These are phyloP conservation scores for Rhingia rostrata DNA, from an alignment of 2,888 invertebrate genomes.

Conservation along the genomic window DNA sequence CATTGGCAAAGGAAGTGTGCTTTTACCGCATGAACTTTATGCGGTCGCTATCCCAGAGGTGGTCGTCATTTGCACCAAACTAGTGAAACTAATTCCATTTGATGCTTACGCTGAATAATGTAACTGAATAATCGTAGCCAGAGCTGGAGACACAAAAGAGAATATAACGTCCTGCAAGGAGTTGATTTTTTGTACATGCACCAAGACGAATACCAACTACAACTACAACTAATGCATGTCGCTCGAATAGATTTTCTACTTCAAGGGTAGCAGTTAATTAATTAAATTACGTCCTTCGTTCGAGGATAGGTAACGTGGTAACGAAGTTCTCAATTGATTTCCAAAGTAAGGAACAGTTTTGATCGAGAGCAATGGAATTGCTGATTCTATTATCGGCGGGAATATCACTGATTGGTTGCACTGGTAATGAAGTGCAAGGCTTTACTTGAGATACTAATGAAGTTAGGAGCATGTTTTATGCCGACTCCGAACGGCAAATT, in stretches of 20 bases:
- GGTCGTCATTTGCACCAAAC: conserved; percentile 13
- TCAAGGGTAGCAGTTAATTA: conserved; percentile 15
- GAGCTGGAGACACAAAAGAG: neutral
- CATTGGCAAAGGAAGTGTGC: conserved; percentile 26
- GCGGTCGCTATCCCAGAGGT: conserved; percentile 29
- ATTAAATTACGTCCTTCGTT: conserved; percentile 39
- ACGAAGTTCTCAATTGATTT: conserved; percentile 33
- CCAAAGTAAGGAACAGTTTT: conserved; percentile 23
- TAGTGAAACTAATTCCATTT: conserved; percentile 50
- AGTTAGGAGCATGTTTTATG: neutral
- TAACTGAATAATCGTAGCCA: conserved; percentile 45
- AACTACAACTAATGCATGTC: neutral
- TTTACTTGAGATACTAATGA: neutral
- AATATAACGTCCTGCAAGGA: neutral
- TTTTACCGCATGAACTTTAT: conserved; percentile 22
- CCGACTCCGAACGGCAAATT: too few relatives aligned
- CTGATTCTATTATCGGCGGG: neutral
- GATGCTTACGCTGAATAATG: conserved; percentile 38
- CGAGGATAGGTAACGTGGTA: neutral
- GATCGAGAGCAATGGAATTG: conserved; percentile 25
- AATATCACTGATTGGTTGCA: too few relatives aligned
- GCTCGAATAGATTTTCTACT: conserved; percentile 33
- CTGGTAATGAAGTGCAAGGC: conserved; percentile 8
- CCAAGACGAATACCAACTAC: neutral
- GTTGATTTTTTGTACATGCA: neutral